These are phyloP conservation scores for Neodontobutis hainanensis DNA, from an alignment of 2,113 vertebrate species.

Conservation along the genomic window DNA sequence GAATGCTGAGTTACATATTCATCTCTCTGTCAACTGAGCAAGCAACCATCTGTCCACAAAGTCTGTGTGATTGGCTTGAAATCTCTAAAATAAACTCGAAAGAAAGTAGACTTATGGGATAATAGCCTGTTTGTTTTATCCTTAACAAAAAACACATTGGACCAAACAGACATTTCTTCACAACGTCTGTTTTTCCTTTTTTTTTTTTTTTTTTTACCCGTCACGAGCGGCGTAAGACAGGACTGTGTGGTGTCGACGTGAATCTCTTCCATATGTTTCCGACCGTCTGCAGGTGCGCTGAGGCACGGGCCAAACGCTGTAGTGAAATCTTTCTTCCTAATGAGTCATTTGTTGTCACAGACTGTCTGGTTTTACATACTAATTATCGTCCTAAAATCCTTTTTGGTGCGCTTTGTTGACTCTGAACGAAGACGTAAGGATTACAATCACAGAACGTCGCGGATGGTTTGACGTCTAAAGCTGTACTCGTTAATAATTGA, in stretches of 20 bases:
- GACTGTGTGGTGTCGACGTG: not conserved
- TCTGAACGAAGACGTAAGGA: constrained; percentile 29
- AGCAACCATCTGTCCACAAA: not conserved
- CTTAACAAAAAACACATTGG: not conserved
- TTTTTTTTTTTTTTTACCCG: too few relatives aligned
- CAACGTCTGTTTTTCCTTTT: not conserved
- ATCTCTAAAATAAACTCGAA: not conserved
- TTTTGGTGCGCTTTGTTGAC: constrained; percentile 32
- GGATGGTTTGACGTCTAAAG: constrained; percentile 31
- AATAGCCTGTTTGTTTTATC: not conserved
- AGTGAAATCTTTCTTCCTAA: constrained; percentile 16
- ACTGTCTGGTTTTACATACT: constrained; percentile 12
- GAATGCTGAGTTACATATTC: not conserved
- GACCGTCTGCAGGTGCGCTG: constrained; percentile 32
- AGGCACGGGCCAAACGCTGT: not conserved
- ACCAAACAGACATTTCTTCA: not conserved
- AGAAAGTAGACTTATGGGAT: not conserved
- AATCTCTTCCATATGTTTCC: constrained; percentile 39
- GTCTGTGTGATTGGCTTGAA: not conserved
- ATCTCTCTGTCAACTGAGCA: not conserved
- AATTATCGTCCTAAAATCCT: constrained; percentile 29
- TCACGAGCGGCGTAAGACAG: constrained; percentile 1
- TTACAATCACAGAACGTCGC: constrained; percentile 31
- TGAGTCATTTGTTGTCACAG: constrained; percentile 30
- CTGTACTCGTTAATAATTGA: constrained; percentile 13